A percentile compares a stretch with the other conserved stretches of the same genome.
Evolutionary conservation across 1,140 invertebrate genomes (phyloP).

Genomic region (Dufourea novaeangliae): DNA sequence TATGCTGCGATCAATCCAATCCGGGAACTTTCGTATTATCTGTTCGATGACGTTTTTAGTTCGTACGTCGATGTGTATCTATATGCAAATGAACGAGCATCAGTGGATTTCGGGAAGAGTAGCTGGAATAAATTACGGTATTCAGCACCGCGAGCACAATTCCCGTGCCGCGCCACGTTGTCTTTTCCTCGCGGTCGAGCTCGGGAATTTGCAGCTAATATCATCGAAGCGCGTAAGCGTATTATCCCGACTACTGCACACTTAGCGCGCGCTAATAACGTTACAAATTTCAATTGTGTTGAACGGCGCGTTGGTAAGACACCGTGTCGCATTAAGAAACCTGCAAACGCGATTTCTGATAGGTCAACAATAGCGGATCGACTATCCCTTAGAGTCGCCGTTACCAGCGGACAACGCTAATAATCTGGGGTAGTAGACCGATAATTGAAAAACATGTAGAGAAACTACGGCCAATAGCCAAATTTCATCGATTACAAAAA

Average conservation of each 20-base stretch:
- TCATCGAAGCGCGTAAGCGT: background rate
- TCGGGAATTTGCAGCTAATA: background rate
- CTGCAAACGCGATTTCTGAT: background rate
- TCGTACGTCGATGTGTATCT: constrained; percentile 8
- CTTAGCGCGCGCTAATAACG: constrained; percentile 32
- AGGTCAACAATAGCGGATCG: too few species aligned
- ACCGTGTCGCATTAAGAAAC: too few species aligned
- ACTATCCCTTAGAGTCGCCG: too few species aligned
- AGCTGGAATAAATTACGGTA: constrained; percentile 33
- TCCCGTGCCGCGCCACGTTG: too few species aligned
- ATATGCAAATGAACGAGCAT: constrained; percentile 46
- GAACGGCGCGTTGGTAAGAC: too few species aligned
- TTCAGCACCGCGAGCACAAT: background rate
- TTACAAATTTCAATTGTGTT: too few species aligned
- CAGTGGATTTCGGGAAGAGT: background rate
- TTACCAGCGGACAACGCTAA: too few species aligned
- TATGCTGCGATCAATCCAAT: too few species aligned
- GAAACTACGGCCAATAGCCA: too few species aligned
- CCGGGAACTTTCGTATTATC: background rate
- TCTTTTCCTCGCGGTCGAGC: background rate
- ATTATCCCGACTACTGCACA: constrained; percentile 23
- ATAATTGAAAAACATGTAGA: too few species aligned
- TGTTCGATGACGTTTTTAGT: background rate
- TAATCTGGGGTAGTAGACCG: too few species aligned
- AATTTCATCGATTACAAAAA: background rate